Evolutionary conservation across 2,888 invertebrate genomes (phyloP), one percentile per base, ranked within the genome.

Genomic region (Gryllus longicercus): DNA sequence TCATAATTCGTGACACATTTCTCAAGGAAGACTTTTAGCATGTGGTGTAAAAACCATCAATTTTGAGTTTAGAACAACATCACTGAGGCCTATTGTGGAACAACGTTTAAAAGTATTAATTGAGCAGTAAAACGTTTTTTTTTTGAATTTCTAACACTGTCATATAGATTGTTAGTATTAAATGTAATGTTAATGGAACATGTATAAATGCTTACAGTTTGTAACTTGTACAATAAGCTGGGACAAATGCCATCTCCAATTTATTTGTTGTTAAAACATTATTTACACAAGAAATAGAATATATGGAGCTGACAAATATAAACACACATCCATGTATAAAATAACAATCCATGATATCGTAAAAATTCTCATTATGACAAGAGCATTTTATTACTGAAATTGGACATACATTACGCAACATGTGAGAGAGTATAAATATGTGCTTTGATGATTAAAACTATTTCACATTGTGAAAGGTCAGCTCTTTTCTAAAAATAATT

Each of bases 311-410:
- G 63, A 63, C 63, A 63, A 21, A n/a, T 10, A n/a, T n/a, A 11
- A 63, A 63, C 14, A 63, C n/a, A n/a, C n/a, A 63, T 63, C n/a
- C 14, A 63, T 63, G n/a, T 63, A 63, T 14, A 63, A 63, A 63
- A n/a, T 18, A 63, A 63, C 63, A 63, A 18, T 63, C 63, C 63
- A 63, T 63, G 63, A 63, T 18, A n/a, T 63, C 14, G 10, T 63
- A 63, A 38, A 38, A 38, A 38, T 38, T 63, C 63, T 63, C 63
- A 11, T 63, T 63, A 63, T 63, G n/a, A 63, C 14, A n/a, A 63
- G 63, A 63, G n/a, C 63, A 63, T 63, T 63, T 63, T 63, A 63
- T 63, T 63, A 63, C 16, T 63, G 63, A 63, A 63, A 63, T 18
- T 63, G 63, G 63, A 63, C 16, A 63, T 63, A 63, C 63, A 63